Conservation (phyloP, 2,797 vertebrate species). For the Manis crassicaudata region DNA sequence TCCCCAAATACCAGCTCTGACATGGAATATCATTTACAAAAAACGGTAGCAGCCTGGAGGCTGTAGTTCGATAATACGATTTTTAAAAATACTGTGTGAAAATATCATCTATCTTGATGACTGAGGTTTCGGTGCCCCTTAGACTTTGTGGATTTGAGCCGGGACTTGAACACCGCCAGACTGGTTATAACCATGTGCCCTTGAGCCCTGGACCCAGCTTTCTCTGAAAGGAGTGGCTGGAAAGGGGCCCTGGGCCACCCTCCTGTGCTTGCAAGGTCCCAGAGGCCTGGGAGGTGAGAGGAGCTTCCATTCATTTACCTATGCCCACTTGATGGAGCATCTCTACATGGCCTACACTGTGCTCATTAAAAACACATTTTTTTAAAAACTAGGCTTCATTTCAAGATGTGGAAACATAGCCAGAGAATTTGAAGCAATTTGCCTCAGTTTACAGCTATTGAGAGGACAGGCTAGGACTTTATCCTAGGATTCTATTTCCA, state of each 20-base stretch:
- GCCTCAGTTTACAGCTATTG: background rate
- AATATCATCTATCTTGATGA: background rate
- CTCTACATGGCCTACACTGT: background rate
- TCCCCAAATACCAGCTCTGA: background rate
- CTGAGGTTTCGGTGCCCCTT: background rate
- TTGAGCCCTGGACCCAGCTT: background rate
- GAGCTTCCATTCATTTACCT: background rate
- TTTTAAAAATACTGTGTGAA: background rate
- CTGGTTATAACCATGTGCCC: background rate
- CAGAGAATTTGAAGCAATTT: background rate
- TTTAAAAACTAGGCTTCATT: background rate
- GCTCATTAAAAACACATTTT: background rate
- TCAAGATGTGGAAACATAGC: background rate
- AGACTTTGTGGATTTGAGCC: background rate
- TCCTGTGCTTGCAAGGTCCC: too few relatives aligned
- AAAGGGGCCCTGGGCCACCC: background rate
- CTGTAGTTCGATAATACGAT: background rate
- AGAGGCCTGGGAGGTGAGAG: background rate
- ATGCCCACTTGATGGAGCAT: accelerated
- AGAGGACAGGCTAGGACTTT: background rate
- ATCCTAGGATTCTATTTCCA: background rate
- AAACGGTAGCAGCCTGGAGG: too few relatives aligned
- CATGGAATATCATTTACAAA: background rate
- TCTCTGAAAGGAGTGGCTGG: background rate
- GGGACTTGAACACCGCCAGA: too few relatives aligned